Base-by-base conservation (phyloP, 2,888 invertebrate species). In the Escarpia spicata region DNA sequence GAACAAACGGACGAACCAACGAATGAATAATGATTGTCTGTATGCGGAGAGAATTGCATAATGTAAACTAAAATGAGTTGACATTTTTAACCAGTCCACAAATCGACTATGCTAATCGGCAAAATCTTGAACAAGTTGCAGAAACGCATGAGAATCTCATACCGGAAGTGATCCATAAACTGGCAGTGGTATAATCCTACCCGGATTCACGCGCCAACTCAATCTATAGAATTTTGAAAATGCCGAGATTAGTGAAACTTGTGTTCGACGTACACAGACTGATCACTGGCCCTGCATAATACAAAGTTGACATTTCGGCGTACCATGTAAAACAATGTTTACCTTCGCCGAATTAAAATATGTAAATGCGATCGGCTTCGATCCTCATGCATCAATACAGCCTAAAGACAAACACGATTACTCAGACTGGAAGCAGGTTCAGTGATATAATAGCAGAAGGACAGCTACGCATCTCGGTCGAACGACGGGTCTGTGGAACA, bases 281-380 rank as follows among this genome's bases (percentile, higher is more conserved):
- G n/a, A 75, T 75, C 6, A 75, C n/a, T 75, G 75, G 19, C n/a
- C 75, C 19, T 75, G 75, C 75, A 75, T 75, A 75, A 75, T 75
- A 75, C 75, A 75, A 75, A 75, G 75, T 75, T 15, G 75, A 75
- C 75, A n/a, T 75, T 75, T 75, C 75, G 75, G 75, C 75, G 75
- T 75, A 26, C 2, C n/a, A 26, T 75, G 75, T 75, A 75, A 75
- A n/a, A 75, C 75, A 75, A 6, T 75, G 75, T 75, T 75, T 75
- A 75, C 75, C 75, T 75, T 75, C 75, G 75, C 26, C 75, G 75
- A 75, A 75, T 75, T 75, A 75, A 75, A 75, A 75, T 75, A 75
- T 75, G 75, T 75, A 75, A 75, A 75, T 75, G 75, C 75, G 75
- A 15, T 75, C n/a, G 75, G 75, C 75, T 75, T 19, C 75, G 75